These are phyloP conservation scores for Bubo scandiacus DNA, from an alignment of 2,113 vertebrate species.

Conservation along the genomic window DNA sequence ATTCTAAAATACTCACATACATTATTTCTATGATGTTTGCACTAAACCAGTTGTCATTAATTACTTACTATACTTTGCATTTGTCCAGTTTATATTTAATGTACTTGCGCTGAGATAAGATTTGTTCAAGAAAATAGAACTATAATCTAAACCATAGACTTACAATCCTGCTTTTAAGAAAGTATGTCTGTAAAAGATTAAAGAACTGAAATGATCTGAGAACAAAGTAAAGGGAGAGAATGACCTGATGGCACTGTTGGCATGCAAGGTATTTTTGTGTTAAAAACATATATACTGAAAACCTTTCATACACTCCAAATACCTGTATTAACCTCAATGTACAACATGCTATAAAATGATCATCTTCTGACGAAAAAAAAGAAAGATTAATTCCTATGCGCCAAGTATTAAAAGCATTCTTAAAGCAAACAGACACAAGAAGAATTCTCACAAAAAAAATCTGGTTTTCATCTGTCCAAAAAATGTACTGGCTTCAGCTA, in stretches of 20 bases:
- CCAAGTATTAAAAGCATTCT: slow-evolving; percentile 73
- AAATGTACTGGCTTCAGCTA: slow-evolving; percentile 61
- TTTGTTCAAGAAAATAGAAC: not conserved
- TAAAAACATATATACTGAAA: not conserved
- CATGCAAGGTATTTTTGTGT: slow-evolving; percentile 2
- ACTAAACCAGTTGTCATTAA: not conserved
- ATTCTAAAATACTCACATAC: not conserved
- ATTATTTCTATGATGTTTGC: not conserved
- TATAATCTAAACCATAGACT: not conserved
- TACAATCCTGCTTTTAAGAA: not conserved
- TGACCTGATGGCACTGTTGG: not conserved
- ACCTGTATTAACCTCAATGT: slow-evolving; percentile 22
- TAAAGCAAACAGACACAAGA: slow-evolving; percentile 51
- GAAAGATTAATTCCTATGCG: slow-evolving; percentile 6
- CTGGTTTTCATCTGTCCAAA: slow-evolving; percentile 65
- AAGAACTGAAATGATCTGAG: not conserved
- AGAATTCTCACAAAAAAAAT: slow-evolving; percentile 59
- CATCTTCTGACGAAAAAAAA: not conserved
- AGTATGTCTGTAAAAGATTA: slow-evolving; percentile 3
- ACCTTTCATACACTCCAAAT: not conserved
- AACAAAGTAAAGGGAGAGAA: not conserved
- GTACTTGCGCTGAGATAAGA: not conserved
- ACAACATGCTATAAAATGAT: not conserved
- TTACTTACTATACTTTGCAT: not conserved
- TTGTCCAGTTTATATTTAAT: not conserved